Base-by-base conservation (phyloP, 2,797 vertebrate genomes). In the Spondyliosoma cantharus region DNA sequence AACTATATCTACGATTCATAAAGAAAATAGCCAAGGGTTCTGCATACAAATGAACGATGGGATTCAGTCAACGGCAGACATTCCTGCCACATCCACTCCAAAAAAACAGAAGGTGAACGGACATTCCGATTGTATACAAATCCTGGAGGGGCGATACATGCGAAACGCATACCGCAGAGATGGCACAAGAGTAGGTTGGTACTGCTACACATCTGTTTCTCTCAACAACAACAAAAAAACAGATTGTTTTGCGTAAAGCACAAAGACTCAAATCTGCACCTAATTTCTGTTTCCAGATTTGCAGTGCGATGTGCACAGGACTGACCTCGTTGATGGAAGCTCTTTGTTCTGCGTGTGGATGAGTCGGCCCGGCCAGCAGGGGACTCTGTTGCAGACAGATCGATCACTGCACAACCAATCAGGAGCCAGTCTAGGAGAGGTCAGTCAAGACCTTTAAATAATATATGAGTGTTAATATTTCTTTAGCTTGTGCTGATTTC, bases 281-380 rank as follows among this genome's bases (percentile, higher is more conserved):
- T 3, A 56, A 0, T 46, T 69, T n/a, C 9, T 58, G n/a, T 78
- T 53, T 80, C 16, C 77, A 99, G 98, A 95, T 69, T 86, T 99
- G 70, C 90, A 91, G 86, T 97, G 96, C 57, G 95, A 98, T 48
- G 95, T 98, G 52, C 93, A 92, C 57, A 87, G 87, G 24, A 92
- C 93, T 29, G 68, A 93, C 59, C 90, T 96, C 45, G 90, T 86
- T 16, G 92, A 94, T 43, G 88, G 94, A 3, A 54, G 90, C 17
- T 48, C 81, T 3, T 85, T 98, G 72, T 96, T 96, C 93, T 97
- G 96, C 73, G 91, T 98, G 68, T 98, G 97, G 97, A 85, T 98
- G 57, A 94, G 95, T 74, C 95, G 95, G 29, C 45, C 90, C 80
- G 61, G 94, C 77, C 96, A 93, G 72, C 94, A 91, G 79, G 94